Evolutionary conservation across 1,140 invertebrate genomes (phyloP).

Genomic region (Brachionus angularis): DNA sequence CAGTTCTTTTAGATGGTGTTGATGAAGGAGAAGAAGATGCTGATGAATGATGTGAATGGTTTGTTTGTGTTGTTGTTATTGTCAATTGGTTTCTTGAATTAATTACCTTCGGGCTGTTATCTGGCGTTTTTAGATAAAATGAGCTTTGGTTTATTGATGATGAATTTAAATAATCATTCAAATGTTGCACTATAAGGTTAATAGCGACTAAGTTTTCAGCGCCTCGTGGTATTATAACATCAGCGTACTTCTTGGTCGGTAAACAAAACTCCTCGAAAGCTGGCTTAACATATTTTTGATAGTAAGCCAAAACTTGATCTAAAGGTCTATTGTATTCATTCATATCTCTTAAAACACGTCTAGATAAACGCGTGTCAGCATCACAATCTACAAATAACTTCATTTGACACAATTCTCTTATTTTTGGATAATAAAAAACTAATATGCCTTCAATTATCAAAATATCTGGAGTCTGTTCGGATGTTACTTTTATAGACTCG

Average conservation of each 20-base stretch:
- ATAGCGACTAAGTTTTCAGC: conserved; percentile 98
- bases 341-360: conserved; percentile 74
- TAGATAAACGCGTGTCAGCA: conserved; percentile 38
- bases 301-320: conserved; percentile 88
- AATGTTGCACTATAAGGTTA: conserved; percentile 96
- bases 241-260: conserved; percentile 99
- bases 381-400: conserved; percentile 43
- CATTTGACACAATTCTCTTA: conserved; percentile 71
- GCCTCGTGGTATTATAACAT: conserved; percentile 95
- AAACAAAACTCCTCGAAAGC: conserved; percentile 99
- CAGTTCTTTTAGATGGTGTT: conserved; percentile 24
- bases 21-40: not conserved
- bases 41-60: not conserved
- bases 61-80: not conserved
- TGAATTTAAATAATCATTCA: conserved; percentile 78
- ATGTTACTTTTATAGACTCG: conserved; percentile 67
- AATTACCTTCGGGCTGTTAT: too few species aligned
- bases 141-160: not conserved
- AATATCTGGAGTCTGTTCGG: conserved; percentile 89
- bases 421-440: conserved; percentile 91
- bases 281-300: conserved; percentile 94
- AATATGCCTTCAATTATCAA: conserved; percentile 96
- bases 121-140: too few species aligned
- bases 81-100: too few species aligned
- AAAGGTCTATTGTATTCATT: conserved; percentile 86